phyloP scores from a whole-genome alignment of 53 echinoderm and acorn worm species.

The Crossaster papposus region DNA sequence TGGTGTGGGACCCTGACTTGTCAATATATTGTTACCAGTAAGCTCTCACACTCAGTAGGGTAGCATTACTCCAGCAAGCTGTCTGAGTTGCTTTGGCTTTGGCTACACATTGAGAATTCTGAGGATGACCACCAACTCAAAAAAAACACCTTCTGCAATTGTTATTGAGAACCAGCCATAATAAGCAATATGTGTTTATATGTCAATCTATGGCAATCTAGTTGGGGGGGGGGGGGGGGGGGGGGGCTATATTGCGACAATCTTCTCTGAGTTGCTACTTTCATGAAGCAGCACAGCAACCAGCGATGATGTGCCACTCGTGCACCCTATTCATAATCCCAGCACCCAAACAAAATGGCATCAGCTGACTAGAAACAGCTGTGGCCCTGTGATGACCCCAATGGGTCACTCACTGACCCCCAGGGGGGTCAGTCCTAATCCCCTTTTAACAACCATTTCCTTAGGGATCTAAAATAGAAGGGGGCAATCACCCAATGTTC shows the following conservation, averaged over 20 bases:
- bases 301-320: not conserved
- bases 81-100: no score
- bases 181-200: no score
- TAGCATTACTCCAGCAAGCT: no score
- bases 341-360: slow-evolving; percentile 27
- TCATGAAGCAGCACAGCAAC: not conserved
- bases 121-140: no score
- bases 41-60: not conserved
- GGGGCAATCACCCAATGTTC: not conserved
- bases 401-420: slow-evolving; percentile 23
- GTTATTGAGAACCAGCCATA: no score
- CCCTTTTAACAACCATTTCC: slow-evolving; percentile 44
- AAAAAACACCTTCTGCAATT: no score
- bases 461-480: not conserved
- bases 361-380: slow-evolving; percentile 26
- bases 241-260: no score
- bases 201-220: no score
- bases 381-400: not conserved
- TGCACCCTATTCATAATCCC: slow-evolving; percentile 7
- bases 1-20: slow-evolving; percentile 6
- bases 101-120: no score
- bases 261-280: not conserved
- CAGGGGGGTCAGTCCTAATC: slow-evolving; percentile 2
- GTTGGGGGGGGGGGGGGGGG: no score
- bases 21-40: not conserved